phyloP scores from a whole-genome alignment of 2,888 invertebrate genomes.

The Drosophila macrospina region DNA sequence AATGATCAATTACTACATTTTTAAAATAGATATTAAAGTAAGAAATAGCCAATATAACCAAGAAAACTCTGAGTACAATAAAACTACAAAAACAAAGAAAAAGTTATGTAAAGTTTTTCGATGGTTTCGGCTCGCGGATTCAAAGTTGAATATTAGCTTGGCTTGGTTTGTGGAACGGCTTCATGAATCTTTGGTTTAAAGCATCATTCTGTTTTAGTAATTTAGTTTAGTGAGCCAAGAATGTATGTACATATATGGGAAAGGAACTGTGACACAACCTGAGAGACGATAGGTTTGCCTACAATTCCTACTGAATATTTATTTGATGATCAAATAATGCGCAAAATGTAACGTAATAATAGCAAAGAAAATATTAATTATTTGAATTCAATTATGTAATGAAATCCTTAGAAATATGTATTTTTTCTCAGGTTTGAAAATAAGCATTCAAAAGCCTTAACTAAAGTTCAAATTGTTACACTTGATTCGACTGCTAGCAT shows the following conservation, averaged over 20 bases:
- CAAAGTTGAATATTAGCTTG: background rate
- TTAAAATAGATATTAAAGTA: constrained; percentile 2
- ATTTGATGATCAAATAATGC: no score
- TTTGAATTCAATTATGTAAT: no score
- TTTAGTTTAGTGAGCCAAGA: no score
- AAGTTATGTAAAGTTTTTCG: background rate
- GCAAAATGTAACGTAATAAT: no score
- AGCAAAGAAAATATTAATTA: no score
- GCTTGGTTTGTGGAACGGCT: background rate
- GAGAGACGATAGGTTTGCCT: no score
- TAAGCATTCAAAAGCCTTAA: background rate
- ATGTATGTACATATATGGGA: no score
- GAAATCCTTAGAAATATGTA: no score
- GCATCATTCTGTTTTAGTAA: background rate
- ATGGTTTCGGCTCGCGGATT: background rate
- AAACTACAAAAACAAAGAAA: background rate
- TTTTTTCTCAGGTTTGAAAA: background rate
- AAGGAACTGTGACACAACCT: no score
- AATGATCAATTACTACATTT: background rate
- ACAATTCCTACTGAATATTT: no score
- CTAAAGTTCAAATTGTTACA: constrained; percentile 7
- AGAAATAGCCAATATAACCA: background rate
- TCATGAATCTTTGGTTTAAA: background rate
- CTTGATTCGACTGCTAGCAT: constrained; percentile 32
- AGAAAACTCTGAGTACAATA: background rate